Conservation (phyloP, 2,888 invertebrate species). For the Rhogogaster chlorosoma region DNA sequence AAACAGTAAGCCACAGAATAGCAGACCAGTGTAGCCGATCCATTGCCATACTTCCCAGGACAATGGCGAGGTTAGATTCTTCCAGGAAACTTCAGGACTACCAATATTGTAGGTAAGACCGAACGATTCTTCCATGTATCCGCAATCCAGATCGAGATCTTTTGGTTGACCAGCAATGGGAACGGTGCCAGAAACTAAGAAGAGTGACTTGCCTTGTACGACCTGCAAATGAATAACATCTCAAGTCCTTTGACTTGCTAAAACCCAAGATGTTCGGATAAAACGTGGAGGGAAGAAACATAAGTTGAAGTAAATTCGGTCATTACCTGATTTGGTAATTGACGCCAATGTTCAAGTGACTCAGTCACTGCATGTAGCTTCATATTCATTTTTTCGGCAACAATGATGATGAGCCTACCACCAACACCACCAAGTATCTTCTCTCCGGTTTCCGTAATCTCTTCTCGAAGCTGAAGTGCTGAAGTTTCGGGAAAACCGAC, state of each 20-base stretch:
- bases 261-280: neutral
- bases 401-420: neutral
- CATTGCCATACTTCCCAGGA: neutral
- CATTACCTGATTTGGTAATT: neutral
- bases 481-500: neutral
- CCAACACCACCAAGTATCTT: neutral
- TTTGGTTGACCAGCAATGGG: neutral
- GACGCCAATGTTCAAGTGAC: neutral
- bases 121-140: conserved; percentile 9
- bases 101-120: neutral
- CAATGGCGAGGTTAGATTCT: conserved; percentile 3
- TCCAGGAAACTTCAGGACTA: neutral
- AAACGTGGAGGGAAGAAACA: neutral
- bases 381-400: conserved; percentile 25
- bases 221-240: neutral
- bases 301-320: neutral
- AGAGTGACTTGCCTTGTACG: neutral
- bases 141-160: neutral
- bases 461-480: neutral
- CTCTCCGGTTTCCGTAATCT: neutral
- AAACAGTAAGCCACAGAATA: neutral
- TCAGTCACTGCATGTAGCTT: neutral
- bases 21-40: neutral
- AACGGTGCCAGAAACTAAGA: neutral
- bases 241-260: neutral